phyloP scores from a whole-genome alignment of 2,113 vertebrate species.

The Nannobrachium achirus region DNA sequence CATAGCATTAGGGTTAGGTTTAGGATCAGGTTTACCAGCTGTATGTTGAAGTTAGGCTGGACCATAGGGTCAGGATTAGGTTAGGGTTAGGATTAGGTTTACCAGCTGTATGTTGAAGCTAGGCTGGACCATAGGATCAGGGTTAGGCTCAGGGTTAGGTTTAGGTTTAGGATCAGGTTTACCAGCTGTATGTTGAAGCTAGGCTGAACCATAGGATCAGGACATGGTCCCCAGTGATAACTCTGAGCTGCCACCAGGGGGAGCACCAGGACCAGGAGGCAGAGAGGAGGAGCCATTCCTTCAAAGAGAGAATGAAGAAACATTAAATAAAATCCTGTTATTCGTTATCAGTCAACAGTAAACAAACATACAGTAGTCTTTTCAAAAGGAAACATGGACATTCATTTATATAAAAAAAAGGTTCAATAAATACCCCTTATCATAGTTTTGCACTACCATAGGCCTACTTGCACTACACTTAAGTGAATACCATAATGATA shows the following conservation, averaged over 20 bases:
- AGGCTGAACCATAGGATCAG: slow-evolving; percentile 83
- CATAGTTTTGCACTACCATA: too few relatives aligned
- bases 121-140: too few relatives aligned
- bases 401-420: too few relatives aligned
- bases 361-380: not conserved
- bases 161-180: too few relatives aligned
- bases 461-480: too few relatives aligned
- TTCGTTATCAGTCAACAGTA: not conserved
- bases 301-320: not conserved
- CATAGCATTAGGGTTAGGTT: too few relatives aligned
- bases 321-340: not conserved
- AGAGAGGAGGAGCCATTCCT: slow-evolving; percentile 34
- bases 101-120: too few relatives aligned
- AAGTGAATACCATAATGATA: too few relatives aligned
- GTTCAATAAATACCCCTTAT: too few relatives aligned
- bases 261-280: slow-evolving; percentile 57
- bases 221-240: slow-evolving; percentile 84
- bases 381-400: too few relatives aligned
- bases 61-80: slow-evolving; percentile 81
- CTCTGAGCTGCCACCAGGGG: slow-evolving; percentile 79
- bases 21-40: slow-evolving; percentile 64
- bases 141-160: too few relatives aligned
- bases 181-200: slow-evolving; percentile 78
- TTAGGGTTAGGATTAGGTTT: too few relatives aligned
- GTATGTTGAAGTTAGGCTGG: slow-evolving; percentile 83